phyloP scores from a whole-genome alignment of 2,113 vertebrate species.

The Xiphophorus couchianus region DNA sequence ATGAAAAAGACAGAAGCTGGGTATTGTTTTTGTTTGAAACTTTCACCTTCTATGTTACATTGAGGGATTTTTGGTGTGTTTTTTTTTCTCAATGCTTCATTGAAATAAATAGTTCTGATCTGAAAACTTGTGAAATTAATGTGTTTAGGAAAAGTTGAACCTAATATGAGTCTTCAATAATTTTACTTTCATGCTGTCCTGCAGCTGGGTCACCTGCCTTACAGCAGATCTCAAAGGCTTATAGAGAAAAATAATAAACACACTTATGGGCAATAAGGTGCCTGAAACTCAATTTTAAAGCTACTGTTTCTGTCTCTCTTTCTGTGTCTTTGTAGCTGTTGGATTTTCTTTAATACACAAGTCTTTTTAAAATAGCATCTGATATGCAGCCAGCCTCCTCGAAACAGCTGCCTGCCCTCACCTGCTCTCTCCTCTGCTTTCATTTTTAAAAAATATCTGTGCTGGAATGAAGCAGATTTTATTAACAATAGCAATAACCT shows the following conservation, averaged over 20 bases:
- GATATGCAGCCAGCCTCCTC: background rate
- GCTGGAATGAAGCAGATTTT: background rate
- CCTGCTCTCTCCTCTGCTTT: background rate
- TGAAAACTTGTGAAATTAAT: background rate
- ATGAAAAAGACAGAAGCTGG: background rate
- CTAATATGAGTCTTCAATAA: background rate
- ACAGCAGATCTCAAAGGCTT: background rate
- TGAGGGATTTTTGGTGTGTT: background rate
- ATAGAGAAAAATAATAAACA: background rate
- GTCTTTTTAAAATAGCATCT: background rate
- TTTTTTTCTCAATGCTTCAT: background rate
- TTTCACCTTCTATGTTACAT: background rate
- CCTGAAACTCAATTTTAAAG: constrained; percentile 1
- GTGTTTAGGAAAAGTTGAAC: background rate
- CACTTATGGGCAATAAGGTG: background rate
- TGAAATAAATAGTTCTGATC: background rate
- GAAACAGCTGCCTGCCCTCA: background rate
- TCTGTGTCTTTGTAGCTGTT: background rate
- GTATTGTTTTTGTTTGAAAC: background rate
- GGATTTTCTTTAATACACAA: background rate
- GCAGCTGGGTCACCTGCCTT: background rate
- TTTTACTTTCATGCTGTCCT: background rate
- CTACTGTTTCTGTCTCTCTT: background rate
- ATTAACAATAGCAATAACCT: background rate
- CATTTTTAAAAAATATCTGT: background rate